Conservation (phyloP, 2,797 vertebrate species). For the Eidolon dupreanum region DNA sequence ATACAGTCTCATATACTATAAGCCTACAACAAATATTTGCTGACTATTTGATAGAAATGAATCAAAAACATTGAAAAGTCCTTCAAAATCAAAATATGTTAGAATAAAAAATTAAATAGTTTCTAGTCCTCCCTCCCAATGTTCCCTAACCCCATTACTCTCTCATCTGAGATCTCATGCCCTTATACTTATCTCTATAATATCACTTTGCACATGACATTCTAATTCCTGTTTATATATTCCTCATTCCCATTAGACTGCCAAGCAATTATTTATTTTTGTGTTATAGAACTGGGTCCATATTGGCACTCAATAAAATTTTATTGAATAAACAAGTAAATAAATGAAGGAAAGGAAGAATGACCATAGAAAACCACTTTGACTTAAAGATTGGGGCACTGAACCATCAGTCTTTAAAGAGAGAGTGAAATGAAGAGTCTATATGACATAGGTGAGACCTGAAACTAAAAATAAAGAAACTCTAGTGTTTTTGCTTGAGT, state of each 20-base stretch:
- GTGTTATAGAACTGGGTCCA: not conserved
- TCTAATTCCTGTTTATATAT: not conserved
- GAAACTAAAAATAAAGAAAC: conserved; percentile 11
- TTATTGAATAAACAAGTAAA: not conserved
- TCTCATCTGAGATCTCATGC: not conserved
- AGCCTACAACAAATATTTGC: conserved; percentile 12
- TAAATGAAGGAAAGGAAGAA: not conserved
- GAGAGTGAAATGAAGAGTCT: not conserved
- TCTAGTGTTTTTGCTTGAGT: not conserved
- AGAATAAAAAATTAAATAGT: not conserved
- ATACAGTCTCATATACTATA: not conserved
- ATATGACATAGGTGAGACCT: not conserved
- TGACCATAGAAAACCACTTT: not conserved
- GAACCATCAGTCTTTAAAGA: not conserved
- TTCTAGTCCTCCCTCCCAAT: not conserved
- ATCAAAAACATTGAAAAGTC: not conserved
- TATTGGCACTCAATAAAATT: not conserved
- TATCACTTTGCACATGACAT: not conserved
- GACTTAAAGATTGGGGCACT: not conserved
- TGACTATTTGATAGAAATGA: not conserved
- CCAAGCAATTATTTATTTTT: not conserved
- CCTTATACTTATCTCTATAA: not conserved
- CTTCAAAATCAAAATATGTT: not conserved
- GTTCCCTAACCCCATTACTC: not conserved
- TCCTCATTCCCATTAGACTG: not conserved